A percentile compares a stretch with the other conserved stretches of the same genome.
These are phyloP conservation scores for Babyrousa celebensis DNA, from an alignment of 2,797 vertebrate genomes.

Conservation along the genomic window DNA sequence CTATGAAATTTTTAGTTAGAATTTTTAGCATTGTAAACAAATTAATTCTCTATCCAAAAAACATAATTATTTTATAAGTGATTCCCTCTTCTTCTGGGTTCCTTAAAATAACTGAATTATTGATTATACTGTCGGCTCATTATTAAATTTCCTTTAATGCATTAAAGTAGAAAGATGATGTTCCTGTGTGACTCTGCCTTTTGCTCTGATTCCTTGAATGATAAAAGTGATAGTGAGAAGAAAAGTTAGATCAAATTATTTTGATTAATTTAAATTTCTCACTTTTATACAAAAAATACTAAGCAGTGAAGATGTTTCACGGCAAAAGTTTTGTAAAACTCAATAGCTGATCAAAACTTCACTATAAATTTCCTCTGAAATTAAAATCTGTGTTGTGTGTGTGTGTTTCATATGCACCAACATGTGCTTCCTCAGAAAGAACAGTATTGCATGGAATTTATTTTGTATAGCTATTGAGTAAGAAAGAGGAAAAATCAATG, in stretches of 20 bases:
- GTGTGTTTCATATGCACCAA: neutral
- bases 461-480: constrained; percentile 45
- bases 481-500: constrained; percentile 9
- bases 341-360: neutral
- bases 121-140: neutral
- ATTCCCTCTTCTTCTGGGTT: constrained; percentile 41
- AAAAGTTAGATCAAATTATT: constrained; percentile 36
- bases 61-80: constrained; percentile 69
- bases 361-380: constrained; percentile 53
- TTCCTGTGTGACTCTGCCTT: neutral
- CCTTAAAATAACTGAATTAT: constrained; percentile 65
- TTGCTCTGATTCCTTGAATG: neutral
- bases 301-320: constrained; percentile 31
- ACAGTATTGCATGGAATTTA: neutral
- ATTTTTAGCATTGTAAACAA: constrained; percentile 19
- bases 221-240: constrained; percentile 30
- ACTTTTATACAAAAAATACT: neutral
- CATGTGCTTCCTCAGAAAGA: neutral
- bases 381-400: neutral
- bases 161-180: constrained; percentile 54
- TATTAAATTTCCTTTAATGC: constrained; percentile 59
- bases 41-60: constrained; percentile 62
- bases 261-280: constrained; percentile 46
- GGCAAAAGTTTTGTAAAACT: constrained; percentile 24
- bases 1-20: constrained; percentile 48